These are phyloP conservation scores for Polyodon spathula DNA, from an alignment of 2,113 vertebrate genomes.

Conservation along the genomic window DNA sequence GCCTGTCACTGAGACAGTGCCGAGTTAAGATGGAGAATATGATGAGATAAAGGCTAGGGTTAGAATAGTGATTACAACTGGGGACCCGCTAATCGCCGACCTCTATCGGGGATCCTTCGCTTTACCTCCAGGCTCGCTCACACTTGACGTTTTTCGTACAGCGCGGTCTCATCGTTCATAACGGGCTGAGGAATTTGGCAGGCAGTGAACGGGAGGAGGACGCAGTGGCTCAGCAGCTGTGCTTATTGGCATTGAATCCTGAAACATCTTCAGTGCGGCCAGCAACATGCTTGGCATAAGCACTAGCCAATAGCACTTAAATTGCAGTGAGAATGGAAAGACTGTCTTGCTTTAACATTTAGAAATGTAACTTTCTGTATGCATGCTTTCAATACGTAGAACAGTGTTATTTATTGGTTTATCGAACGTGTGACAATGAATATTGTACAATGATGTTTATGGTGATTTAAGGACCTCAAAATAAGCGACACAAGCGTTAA, in stretches of 20 bases:
- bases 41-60: constrained; percentile 45
- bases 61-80: constrained; percentile 39
- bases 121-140: constrained; percentile 55
- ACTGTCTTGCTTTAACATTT: constrained; percentile 31
- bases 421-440: constrained; percentile 7
- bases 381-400: constrained; percentile 23
- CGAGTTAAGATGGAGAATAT: constrained; percentile 32
- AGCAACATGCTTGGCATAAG: constrained; percentile 52
- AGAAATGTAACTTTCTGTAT: constrained; percentile 22
- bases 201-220: constrained; percentile 40
- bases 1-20: constrained; percentile 26
- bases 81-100: constrained; percentile 57
- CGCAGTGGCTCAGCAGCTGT: constrained; percentile 64
- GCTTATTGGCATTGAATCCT: constrained; percentile 54
- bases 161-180: constrained; percentile 44
- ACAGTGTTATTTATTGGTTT: constrained; percentile 14
- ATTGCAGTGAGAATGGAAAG: constrained; percentile 37
- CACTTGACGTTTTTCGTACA: constrained; percentile 46
- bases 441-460: background rate
- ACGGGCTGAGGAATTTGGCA: constrained; percentile 55
- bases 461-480: too few relatives aligned
- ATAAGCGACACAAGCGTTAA: too few relatives aligned
- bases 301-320: constrained; percentile 47
- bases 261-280: constrained; percentile 48
- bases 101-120: constrained; percentile 48